phyloP scores from a whole-genome alignment of 2,797 vertebrate genomes.

The Sarcoramphus papa region DNA sequence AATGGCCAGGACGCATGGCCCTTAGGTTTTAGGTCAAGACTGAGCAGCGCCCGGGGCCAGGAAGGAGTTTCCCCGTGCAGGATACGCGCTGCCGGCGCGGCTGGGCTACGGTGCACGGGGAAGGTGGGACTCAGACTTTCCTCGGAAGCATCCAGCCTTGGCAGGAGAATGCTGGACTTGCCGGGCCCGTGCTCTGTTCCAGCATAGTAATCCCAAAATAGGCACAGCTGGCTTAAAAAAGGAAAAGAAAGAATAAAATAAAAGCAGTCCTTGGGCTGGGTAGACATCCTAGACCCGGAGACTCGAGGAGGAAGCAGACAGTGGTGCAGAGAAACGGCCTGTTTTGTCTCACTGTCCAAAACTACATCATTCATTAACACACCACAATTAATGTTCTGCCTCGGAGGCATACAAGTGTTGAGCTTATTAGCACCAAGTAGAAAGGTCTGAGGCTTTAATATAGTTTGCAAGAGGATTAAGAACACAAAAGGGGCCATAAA shows the following conservation, averaged over 20 bases:
- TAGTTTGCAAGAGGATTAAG: constrained; percentile 53
- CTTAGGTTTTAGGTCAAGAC: neutral
- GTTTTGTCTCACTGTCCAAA: constrained; percentile 45
- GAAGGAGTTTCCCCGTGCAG: neutral
- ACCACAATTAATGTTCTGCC: constrained; percentile 61
- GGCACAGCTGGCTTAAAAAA: neutral
- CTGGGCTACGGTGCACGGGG: neutral
- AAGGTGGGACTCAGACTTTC: constrained; percentile 5
- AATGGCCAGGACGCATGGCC: neutral
- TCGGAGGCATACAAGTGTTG: constrained; percentile 53
- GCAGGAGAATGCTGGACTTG: neutral
- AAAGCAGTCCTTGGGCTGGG: neutral
- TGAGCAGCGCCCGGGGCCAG: neutral
- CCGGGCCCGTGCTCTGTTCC: neutral
- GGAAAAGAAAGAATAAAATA: neutral
- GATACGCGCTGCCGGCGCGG: neutral
- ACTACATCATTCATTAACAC: constrained; percentile 59
- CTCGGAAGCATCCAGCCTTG: neutral
- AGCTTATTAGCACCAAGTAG: constrained; percentile 62
- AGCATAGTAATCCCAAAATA: constrained; percentile 10
- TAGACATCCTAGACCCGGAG: neutral
- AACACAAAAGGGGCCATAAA: constrained; percentile 66
- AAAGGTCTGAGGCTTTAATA: constrained; percentile 51
- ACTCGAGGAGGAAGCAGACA: constrained; percentile 26
- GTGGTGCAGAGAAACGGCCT: neutral